Conservation (phyloP, 2,888 invertebrate genomes). For the Alsophila aescularia region DNA sequence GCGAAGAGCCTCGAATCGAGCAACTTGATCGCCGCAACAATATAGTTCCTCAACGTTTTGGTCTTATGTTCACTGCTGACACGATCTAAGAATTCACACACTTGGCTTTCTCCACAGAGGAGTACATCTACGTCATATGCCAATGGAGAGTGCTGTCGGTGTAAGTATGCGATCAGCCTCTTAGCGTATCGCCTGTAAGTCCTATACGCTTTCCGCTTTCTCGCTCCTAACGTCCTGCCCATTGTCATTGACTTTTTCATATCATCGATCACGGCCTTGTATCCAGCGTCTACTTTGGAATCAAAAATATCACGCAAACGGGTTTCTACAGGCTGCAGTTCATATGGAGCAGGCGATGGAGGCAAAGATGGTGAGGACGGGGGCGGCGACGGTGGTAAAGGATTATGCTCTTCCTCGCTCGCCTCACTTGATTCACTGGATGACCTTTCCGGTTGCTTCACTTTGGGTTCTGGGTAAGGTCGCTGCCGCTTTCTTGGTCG, state of each 20-base stretch:
- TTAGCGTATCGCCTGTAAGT: constrained; percentile 81
- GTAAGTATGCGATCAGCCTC: constrained; percentile 75
- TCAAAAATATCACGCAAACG: constrained; percentile 78
- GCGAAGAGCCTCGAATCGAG: constrained; percentile 79
- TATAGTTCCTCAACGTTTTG: constrained; percentile 78
- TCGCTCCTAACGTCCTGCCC: constrained; percentile 74
- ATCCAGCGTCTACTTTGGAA: constrained; percentile 81
- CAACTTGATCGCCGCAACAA: constrained; percentile 79
- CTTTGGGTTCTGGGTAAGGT: constrained; percentile 69
- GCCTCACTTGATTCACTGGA: constrained; percentile 81
- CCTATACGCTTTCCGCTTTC: constrained; percentile 78
- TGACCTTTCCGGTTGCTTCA: constrained; percentile 61
- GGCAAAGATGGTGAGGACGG: constrained; percentile 77
- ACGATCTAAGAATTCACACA: constrained; percentile 76
- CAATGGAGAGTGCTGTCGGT: constrained; percentile 78
- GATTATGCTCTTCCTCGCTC: constrained; percentile 77
- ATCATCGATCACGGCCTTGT: constrained; percentile 81
- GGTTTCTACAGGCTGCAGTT: constrained; percentile 75
- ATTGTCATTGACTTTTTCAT: constrained; percentile 83
- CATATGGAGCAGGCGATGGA: constrained; percentile 76
- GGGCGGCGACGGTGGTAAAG: constrained; percentile 74
- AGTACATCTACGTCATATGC: constrained; percentile 81
- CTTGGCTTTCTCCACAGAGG: constrained; percentile 77
- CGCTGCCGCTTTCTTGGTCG: constrained; percentile 65
- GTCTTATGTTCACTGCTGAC: constrained; percentile 78